Percentiles rank a stretch among this genome's conserved stretches.
Conservation (phyloP, 2,113 vertebrate genomes). For the Mustela nigripes region DNA sequence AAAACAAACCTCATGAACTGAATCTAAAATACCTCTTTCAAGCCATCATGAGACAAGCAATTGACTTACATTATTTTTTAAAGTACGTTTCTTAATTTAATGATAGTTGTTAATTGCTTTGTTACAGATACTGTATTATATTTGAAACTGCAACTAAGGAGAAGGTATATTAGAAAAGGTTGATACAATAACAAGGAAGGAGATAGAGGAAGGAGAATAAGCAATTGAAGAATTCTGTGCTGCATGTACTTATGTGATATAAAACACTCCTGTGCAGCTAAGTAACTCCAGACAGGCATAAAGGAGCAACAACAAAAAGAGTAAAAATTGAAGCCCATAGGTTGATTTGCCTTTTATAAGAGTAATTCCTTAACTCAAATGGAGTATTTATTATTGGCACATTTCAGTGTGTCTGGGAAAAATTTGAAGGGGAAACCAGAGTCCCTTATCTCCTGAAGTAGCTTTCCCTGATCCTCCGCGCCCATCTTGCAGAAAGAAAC, state of each 20-base stretch:
- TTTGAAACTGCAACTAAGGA: not conserved
- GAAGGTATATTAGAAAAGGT: not conserved
- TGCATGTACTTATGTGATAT: not conserved
- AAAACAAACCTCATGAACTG: not conserved
- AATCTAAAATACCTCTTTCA: not conserved
- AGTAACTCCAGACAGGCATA: not conserved
- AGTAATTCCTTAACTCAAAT: not conserved
- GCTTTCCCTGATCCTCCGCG: not conserved
- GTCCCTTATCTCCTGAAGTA: not conserved
- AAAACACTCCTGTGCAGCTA: not conserved
- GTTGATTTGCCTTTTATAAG: not conserved
- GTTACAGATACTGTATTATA: not conserved
- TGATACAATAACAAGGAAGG: not conserved
- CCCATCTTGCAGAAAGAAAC: not conserved
- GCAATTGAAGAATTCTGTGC: not conserved
- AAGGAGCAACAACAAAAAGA: not conserved
- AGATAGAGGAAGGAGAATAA: not conserved
- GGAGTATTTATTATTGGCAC: not conserved
- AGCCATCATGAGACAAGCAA: not conserved
- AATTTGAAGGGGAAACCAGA: not conserved
- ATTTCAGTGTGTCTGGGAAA: not conserved
- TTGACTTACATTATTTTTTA: conserved; percentile 18
- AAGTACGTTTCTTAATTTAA: not conserved
- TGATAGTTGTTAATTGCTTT: not conserved
- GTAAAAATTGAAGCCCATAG: not conserved